Conservation (phyloP, 2,888 invertebrate species). For the Latrodectus hesperus region DNA sequence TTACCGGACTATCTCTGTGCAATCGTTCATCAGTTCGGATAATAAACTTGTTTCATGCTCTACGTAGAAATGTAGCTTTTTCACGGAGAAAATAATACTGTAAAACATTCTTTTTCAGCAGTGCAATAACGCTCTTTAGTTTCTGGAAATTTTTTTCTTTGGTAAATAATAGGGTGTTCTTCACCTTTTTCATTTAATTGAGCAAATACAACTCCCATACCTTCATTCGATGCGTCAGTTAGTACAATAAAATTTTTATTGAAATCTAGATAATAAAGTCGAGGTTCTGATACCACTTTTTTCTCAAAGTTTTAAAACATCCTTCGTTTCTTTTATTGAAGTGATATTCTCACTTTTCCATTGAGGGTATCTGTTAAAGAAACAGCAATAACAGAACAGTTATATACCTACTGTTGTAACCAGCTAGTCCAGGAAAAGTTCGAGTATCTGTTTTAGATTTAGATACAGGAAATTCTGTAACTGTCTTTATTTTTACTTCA, state of each 20-base stretch:
- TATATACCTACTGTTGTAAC: conserved; percentile 21
- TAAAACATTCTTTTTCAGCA: conserved; percentile 4
- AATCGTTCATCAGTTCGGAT: conserved; percentile 1
- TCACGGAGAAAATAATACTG: background rate
- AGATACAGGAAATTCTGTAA: conserved; percentile 52
- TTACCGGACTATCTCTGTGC: background rate
- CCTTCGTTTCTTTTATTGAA: background rate
- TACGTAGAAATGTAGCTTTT: conserved; percentile 18
- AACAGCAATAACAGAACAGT: background rate
- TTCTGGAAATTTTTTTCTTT: background rate
- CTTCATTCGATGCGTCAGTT: background rate
- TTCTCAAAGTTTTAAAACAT: background rate
- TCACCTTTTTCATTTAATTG: too few relatives aligned
- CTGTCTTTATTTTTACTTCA: conserved; percentile 9
- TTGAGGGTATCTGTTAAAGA: conserved; percentile 19
- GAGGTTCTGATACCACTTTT: too few relatives aligned
- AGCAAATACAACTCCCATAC: too few relatives aligned
- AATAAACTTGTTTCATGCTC: background rate
- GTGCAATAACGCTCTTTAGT: background rate
- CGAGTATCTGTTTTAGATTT: conserved; percentile 30
- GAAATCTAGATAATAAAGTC: too few relatives aligned
- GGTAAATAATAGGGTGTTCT: background rate
- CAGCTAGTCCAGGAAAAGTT: conserved; percentile 48
- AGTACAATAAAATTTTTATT: background rate
- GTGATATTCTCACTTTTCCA: conserved; percentile 8